These are phyloP conservation scores for Exocentrus adspersus DNA, from an alignment of 2,888 invertebrate species.

Conservation along the genomic window DNA sequence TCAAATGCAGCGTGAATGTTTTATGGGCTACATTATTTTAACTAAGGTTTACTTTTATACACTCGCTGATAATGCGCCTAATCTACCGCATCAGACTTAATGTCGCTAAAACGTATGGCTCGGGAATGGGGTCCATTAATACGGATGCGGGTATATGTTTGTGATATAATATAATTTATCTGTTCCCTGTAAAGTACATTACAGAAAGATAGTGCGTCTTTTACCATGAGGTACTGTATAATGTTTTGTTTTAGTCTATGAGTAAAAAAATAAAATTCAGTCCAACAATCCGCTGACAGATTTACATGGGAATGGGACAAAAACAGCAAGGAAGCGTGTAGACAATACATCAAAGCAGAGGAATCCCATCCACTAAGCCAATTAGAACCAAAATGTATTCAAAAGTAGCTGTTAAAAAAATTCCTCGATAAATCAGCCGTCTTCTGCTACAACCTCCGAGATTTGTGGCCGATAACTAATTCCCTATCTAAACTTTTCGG, in stretches of 20 bases:
- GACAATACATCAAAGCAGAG: neutral
- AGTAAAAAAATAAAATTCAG: no score
- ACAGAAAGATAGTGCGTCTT: neutral
- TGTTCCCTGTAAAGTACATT: neutral
- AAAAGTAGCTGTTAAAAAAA: neutral
- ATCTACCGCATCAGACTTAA: slow-evolving; percentile 34
- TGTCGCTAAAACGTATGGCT: slow-evolving; percentile 24
- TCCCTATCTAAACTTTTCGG: neutral
- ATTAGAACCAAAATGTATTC: neutral
- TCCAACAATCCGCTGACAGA: no score
- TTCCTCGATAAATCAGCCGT: neutral
- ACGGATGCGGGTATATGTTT: slow-evolving; percentile 5
- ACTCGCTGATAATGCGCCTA: slow-evolving; percentile 33
- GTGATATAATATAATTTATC: neutral
- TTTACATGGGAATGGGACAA: neutral
- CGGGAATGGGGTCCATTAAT: slow-evolving; percentile 7
- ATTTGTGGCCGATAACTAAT: neutral
- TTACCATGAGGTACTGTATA: no score
- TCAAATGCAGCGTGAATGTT: slow-evolving; percentile 49
- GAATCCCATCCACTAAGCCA: neutral
- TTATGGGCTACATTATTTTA: slow-evolving; percentile 45
- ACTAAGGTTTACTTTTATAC: slow-evolving; percentile 42
- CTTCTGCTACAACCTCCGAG: neutral
- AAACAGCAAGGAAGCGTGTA: neutral
- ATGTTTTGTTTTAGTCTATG: neutral